Evolutionary conservation across 2,797 vertebrate genomes (phyloP).

Genomic region (Etheostoma nigrum): DNA sequence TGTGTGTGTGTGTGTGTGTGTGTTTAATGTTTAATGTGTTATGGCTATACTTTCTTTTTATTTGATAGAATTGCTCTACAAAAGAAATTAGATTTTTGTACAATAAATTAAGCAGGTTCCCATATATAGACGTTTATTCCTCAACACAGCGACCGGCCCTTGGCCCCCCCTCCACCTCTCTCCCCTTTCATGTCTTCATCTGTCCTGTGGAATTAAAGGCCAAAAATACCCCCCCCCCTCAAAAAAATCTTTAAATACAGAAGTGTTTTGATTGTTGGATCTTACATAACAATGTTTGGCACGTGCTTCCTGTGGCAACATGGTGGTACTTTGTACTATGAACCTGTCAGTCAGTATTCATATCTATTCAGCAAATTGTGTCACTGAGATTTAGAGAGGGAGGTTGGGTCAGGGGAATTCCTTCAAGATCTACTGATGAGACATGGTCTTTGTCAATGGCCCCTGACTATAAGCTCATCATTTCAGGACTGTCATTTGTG

Average conservation of each 20-base stretch:
- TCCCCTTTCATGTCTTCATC: too few relatives aligned
- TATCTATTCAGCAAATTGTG: background rate
- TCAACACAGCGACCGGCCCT: too few relatives aligned
- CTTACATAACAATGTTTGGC: background rate
- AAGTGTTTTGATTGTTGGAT: background rate
- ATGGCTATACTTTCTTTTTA: background rate
- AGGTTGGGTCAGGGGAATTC: background rate
- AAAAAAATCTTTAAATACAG: too few relatives aligned
- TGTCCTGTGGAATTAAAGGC: too few relatives aligned
- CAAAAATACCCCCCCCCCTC: too few relatives aligned
- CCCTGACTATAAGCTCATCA: background rate
- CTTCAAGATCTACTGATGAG: slow-evolving; percentile 1
- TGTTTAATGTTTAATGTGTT: background rate
- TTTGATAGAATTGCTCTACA: background rate
- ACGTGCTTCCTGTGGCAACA: background rate
- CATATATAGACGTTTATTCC: too few relatives aligned
- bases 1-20: background rate
- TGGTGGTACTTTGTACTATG: background rate
- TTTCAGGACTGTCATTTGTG: background rate
- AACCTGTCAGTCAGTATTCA: slow-evolving; percentile 7
- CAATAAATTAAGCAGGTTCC: too few relatives aligned
- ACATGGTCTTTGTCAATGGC: background rate
- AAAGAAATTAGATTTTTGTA: background rate
- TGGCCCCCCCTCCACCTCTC: too few relatives aligned
- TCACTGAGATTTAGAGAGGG: background rate